Conservation (phyloP, 92 coral and sea anemone species). For the Actinostola sp. region DNA sequence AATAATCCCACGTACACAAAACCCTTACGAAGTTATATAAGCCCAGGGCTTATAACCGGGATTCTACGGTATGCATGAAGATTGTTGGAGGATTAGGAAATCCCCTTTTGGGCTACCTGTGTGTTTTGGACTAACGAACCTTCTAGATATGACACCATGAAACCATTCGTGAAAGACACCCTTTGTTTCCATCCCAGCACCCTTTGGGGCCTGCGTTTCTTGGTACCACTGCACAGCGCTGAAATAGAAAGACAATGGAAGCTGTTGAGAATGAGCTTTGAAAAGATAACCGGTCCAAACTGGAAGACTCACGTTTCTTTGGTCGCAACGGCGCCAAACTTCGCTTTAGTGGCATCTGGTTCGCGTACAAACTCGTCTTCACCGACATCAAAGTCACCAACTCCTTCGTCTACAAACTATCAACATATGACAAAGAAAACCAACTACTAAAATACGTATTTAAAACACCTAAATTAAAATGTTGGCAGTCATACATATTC, state of each 20-base stretch:
- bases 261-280: neutral
- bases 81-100: too few relatives aligned
- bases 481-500: too few relatives aligned
- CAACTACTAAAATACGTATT: neutral
- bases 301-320: conserved; percentile 83
- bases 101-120: conserved; percentile 9
- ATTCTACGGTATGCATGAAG: too few relatives aligned
- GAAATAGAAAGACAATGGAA: neutral
- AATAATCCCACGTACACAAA: too few relatives aligned
- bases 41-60: too few relatives aligned
- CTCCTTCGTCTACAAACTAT: conserved; percentile 65
- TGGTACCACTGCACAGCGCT: conserved; percentile 92
- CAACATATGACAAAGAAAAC: neutral
- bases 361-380: conserved; percentile 75
- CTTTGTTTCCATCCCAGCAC: conserved; percentile 74
- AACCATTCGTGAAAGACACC: conserved; percentile 85
- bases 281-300: too few relatives aligned
- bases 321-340: conserved; percentile 66
- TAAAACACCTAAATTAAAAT: too few relatives aligned
- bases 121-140: conserved; percentile 28
- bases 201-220: conserved; percentile 85
- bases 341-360: conserved; percentile 48
- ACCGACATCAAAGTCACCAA: conserved; percentile 65
- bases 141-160: conserved; percentile 83
- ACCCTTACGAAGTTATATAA: too few relatives aligned